Conservation (phyloP, 1,140 invertebrate species). For the Drosophila yakuba region DNA sequence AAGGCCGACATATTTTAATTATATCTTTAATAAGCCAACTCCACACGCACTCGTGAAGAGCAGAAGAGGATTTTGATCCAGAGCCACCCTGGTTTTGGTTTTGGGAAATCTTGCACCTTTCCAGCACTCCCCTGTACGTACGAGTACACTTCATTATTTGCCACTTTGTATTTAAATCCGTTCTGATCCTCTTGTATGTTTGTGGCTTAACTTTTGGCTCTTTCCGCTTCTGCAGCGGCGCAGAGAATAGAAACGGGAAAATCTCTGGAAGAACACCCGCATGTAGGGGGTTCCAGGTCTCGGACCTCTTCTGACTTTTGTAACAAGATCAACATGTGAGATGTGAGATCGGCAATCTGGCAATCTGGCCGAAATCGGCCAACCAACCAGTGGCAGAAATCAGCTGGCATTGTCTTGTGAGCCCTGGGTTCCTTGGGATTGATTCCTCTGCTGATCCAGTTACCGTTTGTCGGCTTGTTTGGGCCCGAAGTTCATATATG, state of each 20-base stretch:
- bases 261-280: constrained; percentile 63
- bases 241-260: constrained; percentile 21
- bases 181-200: constrained; percentile 83
- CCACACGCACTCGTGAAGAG: constrained; percentile 49
- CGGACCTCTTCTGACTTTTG: constrained; percentile 70
- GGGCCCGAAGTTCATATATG: constrained; percentile 75
- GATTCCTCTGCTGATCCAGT: constrained; percentile 59
- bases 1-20: constrained; percentile 73
- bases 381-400: constrained; percentile 23
- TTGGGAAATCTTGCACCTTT: constrained; percentile 51
- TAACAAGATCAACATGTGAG: constrained; percentile 76
- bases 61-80: background rate
- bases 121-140: constrained; percentile 17
- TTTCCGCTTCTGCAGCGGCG: constrained; percentile 63
- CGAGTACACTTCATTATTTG: constrained; percentile 74
- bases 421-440: constrained; percentile 48
- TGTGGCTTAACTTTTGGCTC: constrained; percentile 82
- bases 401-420: constrained; percentile 65
- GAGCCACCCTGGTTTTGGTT: constrained; percentile 45
- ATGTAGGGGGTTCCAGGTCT: constrained; percentile 22
- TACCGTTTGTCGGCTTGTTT: constrained; percentile 66
- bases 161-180: constrained; percentile 82
- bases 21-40: constrained; percentile 78
- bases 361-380: background rate
- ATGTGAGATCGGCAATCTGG: constrained; percentile 52